phyloP scores from a whole-genome alignment of 2,888 invertebrate species.

The Maniola hyperantus region DNA sequence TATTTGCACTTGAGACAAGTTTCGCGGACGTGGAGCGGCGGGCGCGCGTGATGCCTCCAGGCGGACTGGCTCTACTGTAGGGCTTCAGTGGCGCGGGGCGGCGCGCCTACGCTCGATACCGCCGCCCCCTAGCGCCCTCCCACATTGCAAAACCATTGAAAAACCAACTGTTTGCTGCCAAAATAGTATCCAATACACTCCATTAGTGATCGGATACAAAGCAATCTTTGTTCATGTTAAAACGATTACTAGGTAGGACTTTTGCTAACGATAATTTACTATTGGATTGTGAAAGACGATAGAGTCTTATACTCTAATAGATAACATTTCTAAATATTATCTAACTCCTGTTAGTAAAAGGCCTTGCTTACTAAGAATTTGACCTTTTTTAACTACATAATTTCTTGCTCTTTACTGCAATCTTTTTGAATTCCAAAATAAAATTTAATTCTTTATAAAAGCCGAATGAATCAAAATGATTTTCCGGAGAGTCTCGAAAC shows the following conservation, averaged over 20 bases:
- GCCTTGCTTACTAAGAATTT: neutral
- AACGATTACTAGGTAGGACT: neutral
- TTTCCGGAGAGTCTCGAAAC: neutral
- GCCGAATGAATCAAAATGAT: neutral
- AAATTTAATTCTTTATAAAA: neutral
- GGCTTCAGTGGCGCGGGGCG: constrained; percentile 75
- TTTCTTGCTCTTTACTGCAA: too few species aligned
- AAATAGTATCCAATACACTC: constrained; percentile 46
- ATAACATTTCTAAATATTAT: neutral
- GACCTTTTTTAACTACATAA: too few species aligned
- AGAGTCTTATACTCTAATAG: neutral
- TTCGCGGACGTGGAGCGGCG: constrained; percentile 43
- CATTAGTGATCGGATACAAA: constrained; percentile 32
- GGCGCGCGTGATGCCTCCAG: constrained; percentile 63
- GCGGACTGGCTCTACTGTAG: constrained; percentile 67
- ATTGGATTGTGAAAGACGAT: neutral
- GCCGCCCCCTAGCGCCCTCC: constrained; percentile 77
- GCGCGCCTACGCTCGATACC: constrained; percentile 80
- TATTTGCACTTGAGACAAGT: constrained; percentile 48
- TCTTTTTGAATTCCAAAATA: neutral
- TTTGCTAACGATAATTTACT: neutral
- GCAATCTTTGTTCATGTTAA: neutral
- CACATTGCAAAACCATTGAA: constrained; percentile 72
- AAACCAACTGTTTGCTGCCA: constrained; percentile 60
- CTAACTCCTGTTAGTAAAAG: neutral